phyloP scores from a whole-genome alignment of 23 tunicate genomes.

The Clavelina lepadiformis region DNA sequence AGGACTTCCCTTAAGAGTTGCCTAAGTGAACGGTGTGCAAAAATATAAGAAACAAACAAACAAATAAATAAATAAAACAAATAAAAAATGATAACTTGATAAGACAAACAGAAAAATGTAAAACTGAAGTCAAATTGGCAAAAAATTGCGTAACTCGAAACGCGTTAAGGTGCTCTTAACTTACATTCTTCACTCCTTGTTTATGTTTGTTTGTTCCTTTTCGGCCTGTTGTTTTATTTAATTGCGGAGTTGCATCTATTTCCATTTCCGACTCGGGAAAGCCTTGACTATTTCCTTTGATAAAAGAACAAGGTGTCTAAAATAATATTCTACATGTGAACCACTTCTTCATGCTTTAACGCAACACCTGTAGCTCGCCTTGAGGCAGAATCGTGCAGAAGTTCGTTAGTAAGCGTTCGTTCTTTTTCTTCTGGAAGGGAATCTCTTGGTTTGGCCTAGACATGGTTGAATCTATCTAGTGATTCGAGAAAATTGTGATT shows the following conservation, averaged over 20 bases:
- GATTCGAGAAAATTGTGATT: too few relatives aligned
- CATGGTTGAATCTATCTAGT: too few relatives aligned
- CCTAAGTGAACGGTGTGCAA: too few relatives aligned
- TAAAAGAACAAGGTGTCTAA: neutral
- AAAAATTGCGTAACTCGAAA: too few relatives aligned
- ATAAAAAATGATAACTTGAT: neutral
- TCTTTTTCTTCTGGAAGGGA: too few relatives aligned
- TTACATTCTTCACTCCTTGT: neutral
- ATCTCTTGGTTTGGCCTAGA: too few relatives aligned
- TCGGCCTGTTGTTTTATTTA: conserved; percentile 44
- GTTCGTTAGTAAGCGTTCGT: conserved; percentile 28
- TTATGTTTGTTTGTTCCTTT: conserved; percentile 23
- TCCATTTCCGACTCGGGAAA: conserved; percentile 69
- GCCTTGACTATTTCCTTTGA: neutral
- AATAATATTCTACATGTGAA: neutral
- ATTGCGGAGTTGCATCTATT: conserved; percentile 65
- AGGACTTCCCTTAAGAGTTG: conserved; percentile 21
- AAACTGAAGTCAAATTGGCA: too few relatives aligned
- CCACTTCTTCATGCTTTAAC: neutral
- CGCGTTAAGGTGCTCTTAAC: neutral
- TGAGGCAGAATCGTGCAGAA: conserved; percentile 28
- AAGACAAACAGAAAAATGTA: too few relatives aligned
- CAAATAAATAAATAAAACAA: neutral
- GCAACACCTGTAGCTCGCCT: conserved; percentile 29
- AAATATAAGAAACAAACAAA: too few relatives aligned